A percentile compares a stretch with the other conserved stretches of the same genome.
Conservation (phyloP, 2,888 invertebrate genomes). For the Acanthosepion esculentum region DNA sequence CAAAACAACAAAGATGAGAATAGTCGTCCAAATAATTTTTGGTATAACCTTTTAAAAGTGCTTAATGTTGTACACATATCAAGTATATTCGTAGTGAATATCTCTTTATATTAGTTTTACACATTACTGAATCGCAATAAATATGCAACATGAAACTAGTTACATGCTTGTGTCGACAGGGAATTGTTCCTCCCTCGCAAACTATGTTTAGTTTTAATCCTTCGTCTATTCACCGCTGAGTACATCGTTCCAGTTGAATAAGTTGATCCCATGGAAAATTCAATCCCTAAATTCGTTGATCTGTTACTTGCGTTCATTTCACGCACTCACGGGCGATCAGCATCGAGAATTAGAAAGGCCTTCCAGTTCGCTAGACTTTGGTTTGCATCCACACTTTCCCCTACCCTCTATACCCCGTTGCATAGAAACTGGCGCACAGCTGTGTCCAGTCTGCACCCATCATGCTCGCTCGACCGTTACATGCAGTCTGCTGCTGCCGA, state of each 20-base stretch:
- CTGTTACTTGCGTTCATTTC: neutral
- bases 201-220: neutral
- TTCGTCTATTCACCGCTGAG: neutral
- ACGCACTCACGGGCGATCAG: neutral
- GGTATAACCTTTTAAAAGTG: too few species aligned
- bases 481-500: neutral
- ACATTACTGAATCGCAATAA: too few species aligned
- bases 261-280: neutral
- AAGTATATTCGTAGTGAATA: too few species aligned
- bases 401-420: neutral
- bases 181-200: neutral
- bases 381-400: neutral
- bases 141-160: too few species aligned
- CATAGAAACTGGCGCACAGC: neutral
- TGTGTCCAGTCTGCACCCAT: conserved; percentile 33
- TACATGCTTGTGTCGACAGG: too few species aligned
- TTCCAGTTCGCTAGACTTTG: neutral
- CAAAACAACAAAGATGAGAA: neutral
- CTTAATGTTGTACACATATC: too few species aligned
- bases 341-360: neutral
- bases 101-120: too few species aligned
- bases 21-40: neutral
- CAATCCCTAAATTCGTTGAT: conserved; percentile 16
- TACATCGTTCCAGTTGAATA: neutral
- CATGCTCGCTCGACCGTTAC: neutral